phyloP scores from a whole-genome alignment of 2,888 invertebrate species.

The Clanis bilineata region DNA sequence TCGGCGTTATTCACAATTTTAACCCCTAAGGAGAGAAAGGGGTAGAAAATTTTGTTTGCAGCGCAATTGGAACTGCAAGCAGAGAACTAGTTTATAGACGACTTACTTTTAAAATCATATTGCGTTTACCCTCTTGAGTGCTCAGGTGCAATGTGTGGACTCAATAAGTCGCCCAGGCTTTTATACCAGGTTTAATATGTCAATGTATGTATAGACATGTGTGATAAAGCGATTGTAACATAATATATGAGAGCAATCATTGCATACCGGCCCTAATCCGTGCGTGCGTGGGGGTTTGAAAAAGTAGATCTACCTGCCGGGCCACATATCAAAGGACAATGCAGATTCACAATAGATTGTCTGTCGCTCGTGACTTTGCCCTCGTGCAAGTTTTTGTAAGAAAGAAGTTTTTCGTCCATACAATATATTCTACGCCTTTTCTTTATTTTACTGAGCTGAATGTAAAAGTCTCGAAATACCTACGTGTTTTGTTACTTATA shows the following conservation, averaged over 20 bases:
- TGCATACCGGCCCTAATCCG: conserved; percentile 28
- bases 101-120: conserved; percentile 72
- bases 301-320: conserved; percentile 32
- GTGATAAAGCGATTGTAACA: conserved; percentile 46
- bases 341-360: not conserved
- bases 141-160: conserved; percentile 52
- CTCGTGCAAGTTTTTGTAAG: too few relatives aligned
- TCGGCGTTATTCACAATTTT: too few relatives aligned
- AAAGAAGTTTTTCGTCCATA: too few relatives aligned
- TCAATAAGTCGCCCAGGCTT: conserved; percentile 47
- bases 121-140: conserved; percentile 50
- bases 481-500: too few relatives aligned
- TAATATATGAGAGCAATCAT: conserved; percentile 45
- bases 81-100: not conserved
- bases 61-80: too few relatives aligned
- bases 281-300: conserved; percentile 32
- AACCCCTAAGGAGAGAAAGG: too few relatives aligned
- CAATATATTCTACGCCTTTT: too few relatives aligned
- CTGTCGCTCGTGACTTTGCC: too few relatives aligned
- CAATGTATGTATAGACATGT: conserved; percentile 48
- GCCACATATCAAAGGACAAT: conserved; percentile 15
- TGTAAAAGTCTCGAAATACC: too few relatives aligned
- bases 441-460: too few relatives aligned
- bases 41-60: too few relatives aligned
- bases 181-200: conserved; percentile 55